Conservation (phyloP, 2,113 vertebrate species). For the Serinus canaria region DNA sequence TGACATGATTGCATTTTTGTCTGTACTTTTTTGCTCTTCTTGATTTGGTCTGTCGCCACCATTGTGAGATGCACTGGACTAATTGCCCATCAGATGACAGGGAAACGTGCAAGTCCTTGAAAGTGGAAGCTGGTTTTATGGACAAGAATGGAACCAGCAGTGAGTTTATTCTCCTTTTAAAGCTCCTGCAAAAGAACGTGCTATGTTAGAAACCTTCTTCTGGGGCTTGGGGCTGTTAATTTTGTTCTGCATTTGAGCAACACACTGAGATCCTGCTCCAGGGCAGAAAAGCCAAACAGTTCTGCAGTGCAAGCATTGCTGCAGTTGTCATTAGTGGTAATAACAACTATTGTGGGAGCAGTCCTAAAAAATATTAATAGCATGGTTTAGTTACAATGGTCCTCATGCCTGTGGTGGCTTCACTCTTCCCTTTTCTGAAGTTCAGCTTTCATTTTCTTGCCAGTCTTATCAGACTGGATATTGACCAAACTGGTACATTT, state of each 20-base stretch:
- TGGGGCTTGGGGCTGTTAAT: background rate
- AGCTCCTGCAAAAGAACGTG: background rate
- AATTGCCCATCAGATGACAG: constrained; percentile 1
- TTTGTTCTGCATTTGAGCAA: background rate
- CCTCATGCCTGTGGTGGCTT: background rate
- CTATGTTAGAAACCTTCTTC: background rate
- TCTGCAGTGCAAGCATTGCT: background rate
- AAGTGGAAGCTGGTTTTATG: background rate
- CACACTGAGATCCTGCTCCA: background rate
- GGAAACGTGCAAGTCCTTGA: constrained; percentile 2
- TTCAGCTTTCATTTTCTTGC: background rate
- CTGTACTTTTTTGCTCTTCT: background rate
- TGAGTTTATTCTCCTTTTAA: background rate
- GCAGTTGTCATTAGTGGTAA: background rate
- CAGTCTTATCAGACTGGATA: background rate
- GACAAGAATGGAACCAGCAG: background rate
- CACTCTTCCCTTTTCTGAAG: background rate
- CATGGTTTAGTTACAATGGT: background rate
- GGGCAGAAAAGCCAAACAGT: background rate
- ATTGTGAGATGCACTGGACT: constrained; percentile 18
- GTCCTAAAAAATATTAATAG: background rate
- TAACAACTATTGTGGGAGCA: background rate
- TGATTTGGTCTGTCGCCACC: constrained; percentile 7
- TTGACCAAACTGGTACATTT: background rate
- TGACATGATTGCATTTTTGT: constrained; percentile 26